These are phyloP conservation scores for Trichopoda pennipes DNA, from an alignment of 2,888 invertebrate species.

Conservation along the genomic window DNA sequence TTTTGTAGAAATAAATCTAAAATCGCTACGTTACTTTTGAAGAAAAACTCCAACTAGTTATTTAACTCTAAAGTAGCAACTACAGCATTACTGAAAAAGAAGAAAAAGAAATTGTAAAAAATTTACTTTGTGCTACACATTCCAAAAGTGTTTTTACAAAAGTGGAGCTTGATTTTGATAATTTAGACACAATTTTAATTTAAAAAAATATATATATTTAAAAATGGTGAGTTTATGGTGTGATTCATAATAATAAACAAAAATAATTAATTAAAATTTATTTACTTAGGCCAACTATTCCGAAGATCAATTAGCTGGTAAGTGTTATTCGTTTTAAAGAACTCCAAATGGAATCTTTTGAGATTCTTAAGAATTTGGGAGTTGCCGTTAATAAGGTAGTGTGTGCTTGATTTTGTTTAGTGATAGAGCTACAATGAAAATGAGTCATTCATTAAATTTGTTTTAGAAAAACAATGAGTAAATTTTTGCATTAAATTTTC, in stretches of 20 bases:
- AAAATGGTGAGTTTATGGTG: constrained; percentile 67
- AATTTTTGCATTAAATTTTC: not conserved
- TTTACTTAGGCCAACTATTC: constrained; percentile 89
- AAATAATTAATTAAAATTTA: constrained; percentile 22
- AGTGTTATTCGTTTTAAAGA: constrained; percentile 80
- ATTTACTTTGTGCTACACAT: constrained; percentile 65
- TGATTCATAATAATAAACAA: not conserved
- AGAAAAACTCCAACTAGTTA: not conserved
- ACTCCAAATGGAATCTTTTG: not conserved
- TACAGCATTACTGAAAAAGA: constrained; percentile 23
- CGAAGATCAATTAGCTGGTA: constrained; percentile 95
- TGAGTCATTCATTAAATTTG: constrained; percentile 44
- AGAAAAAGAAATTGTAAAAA: constrained; percentile 29
- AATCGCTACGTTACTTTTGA: constrained; percentile 11
- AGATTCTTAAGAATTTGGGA: constrained; percentile 50
- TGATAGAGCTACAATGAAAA: constrained; percentile 26
- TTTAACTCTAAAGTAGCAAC: not conserved
- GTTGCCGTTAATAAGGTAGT: constrained; percentile 50
- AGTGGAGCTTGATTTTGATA: constrained; percentile 51
- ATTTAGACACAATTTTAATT: constrained; percentile 51
- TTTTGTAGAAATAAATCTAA: not conserved
- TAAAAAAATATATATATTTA: constrained; percentile 43
- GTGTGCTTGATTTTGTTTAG: constrained; percentile 12
- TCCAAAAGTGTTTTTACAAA: constrained; percentile 67
- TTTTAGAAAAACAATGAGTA: constrained; percentile 31